phyloP scores from a whole-genome alignment of 2,113 vertebrate species.

The Sebastes fasciatus region DNA sequence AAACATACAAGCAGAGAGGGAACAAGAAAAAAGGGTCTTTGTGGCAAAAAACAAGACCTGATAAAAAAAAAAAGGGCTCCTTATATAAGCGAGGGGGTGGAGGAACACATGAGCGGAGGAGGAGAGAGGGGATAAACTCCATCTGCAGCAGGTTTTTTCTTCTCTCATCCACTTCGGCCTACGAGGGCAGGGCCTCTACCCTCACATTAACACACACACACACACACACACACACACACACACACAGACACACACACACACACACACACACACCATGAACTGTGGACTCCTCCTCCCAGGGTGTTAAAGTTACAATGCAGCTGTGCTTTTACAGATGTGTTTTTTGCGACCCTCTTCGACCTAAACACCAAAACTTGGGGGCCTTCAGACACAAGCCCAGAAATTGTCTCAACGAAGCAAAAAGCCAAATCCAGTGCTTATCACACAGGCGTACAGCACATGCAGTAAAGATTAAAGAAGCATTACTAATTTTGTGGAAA shows the following conservation, averaged over 20 bases:
- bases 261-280: conserved; percentile 40
- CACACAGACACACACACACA: conserved; percentile 27
- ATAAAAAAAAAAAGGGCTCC: conserved; percentile 33
- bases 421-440: conserved; percentile 3
- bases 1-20: conserved; percentile 32
- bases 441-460: not conserved
- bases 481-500: not conserved
- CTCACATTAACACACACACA: conserved; percentile 50
- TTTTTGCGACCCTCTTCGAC: conserved; percentile 54
- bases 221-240: conserved; percentile 21
- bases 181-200: conserved; percentile 38
- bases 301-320: conserved; percentile 69
- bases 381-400: conserved; percentile 6
- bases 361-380: conserved; percentile 48
- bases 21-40: conserved; percentile 5
- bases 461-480: not conserved
- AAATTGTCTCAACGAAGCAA: not conserved
- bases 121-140: conserved; percentile 51
- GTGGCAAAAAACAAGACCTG: conserved; percentile 44
- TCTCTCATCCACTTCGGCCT: conserved; percentile 30
- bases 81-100: conserved; percentile 68
- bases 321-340: conserved; percentile 82
- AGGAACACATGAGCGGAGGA: conserved; percentile 34
- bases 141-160: conserved; percentile 66
- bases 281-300: conserved; percentile 56